Evolutionary conservation across 2,888 invertebrate species (phyloP), one percentile per base, ranked within the genome.

Genomic region (Scaeva pyrastri): DNA sequence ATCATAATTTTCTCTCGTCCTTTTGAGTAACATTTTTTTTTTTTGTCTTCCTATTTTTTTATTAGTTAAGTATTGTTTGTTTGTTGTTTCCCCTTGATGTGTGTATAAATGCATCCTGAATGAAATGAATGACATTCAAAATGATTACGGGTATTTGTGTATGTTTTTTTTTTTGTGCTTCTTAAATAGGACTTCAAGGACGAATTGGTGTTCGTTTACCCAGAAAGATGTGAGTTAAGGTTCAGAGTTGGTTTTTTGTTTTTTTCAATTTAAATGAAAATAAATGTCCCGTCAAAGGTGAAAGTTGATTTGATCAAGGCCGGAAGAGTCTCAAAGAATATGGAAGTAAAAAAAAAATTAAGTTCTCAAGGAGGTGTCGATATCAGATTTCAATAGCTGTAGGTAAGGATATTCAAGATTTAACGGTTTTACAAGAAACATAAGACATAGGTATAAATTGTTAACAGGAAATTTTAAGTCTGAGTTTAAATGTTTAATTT

Each of bases 221-320:
- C 77, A 66, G 70, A 82, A 66, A 86, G 70, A 78, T 60, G 71
- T 70, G 60, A 68, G 52, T 64, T 48, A 19, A 43, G 26, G 56
- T 64, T 70, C n/a, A 5, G 26, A 31, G 31, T 31, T 31, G 5
- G n/a, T 58, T 60, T 39, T 56, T 19, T 19, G 11, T 43, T 66
- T 58, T 19, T 14, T 66, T n/a, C n/a, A 31, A 52, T 48, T 23
- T 48, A 1, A 31, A 39, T 56, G 36, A 14, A 36, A 50, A 21
- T 62, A 62, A 48, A 23, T 64, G 73, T 70, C 66, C 56, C 48
- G 62, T 39, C 56, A 43, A 60, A 86, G 86, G 86, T 86, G 82
- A 82, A 74, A 82, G 86, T 86, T 86, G 86, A 82, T 82, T 82
- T 21, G 72, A 85, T 76, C 80, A 81, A 68, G 62, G 62, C 68